A percentile compares a stretch with the other conserved stretches of the same genome.
Evolutionary conservation across 2,113 vertebrate genomes (phyloP).

Genomic region (Dissostichus mawsoni): DNA sequence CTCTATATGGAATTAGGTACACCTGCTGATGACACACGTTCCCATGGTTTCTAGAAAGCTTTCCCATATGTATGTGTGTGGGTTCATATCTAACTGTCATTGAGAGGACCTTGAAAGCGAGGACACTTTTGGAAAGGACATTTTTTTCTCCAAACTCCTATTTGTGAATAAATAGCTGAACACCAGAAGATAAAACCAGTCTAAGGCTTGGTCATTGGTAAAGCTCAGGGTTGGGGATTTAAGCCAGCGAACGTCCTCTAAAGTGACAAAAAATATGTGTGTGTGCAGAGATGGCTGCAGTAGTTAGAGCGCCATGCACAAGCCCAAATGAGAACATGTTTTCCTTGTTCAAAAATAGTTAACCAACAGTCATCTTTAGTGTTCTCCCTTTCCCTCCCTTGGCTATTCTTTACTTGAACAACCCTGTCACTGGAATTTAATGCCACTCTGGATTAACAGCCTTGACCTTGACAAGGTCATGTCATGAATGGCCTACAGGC

Average conservation of each 20-base stretch:
- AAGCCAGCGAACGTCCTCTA: background rate
- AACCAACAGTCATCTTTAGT: conserved; percentile 15
- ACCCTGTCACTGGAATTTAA: conserved; percentile 48
- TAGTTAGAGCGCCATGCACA: background rate
- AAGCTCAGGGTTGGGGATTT: background rate
- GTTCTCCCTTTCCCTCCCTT: background rate
- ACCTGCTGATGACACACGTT: conserved; percentile 63
- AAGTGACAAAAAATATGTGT: background rate
- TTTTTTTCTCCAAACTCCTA: background rate
- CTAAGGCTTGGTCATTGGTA: background rate
- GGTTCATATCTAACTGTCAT: conserved; percentile 5
- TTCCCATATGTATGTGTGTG: background rate
- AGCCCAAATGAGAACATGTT: conserved; percentile 17
- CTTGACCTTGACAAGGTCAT: conserved; percentile 73
- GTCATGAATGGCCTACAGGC: conserved; percentile 40
- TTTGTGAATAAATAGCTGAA: background rate
- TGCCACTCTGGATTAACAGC: conserved; percentile 54
- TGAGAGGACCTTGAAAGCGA: conserved; percentile 16
- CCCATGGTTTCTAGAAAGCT: conserved; percentile 7
- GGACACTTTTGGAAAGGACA: background rate
- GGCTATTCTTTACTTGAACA: conserved; percentile 24
- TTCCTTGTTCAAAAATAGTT: conserved; percentile 2
- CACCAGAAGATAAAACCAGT: background rate
- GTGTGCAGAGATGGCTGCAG: background rate
- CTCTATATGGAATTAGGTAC: conserved; percentile 59